Evolutionary conservation across 1,140 invertebrate species (phyloP).

Genomic region (Lanistes nyassanus): DNA sequence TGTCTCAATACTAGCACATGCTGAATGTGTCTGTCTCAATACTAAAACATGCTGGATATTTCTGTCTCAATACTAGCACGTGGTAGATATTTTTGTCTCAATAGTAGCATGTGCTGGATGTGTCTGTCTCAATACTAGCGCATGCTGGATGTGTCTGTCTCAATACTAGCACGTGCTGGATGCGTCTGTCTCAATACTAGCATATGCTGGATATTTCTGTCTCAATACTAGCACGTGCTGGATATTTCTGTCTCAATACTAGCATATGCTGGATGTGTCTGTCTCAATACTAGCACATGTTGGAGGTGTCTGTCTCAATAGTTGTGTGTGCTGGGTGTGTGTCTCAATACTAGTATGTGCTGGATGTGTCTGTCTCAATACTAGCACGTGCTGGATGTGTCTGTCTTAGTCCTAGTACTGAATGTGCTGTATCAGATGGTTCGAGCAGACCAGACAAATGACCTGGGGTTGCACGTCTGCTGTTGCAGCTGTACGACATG

Average conservation of each 20-base stretch:
- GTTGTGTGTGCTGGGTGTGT: constrained; percentile 17
- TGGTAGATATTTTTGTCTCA: too few species aligned
- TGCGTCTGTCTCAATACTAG: background rate
- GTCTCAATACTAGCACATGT: background rate
- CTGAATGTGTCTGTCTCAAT: too few species aligned
- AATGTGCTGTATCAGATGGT: background rate
- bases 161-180: background rate
- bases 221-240: background rate
- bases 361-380: background rate
- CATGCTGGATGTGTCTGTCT: too few species aligned
- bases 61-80: too few species aligned
- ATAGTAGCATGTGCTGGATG: background rate
- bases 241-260: background rate
- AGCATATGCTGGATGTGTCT: background rate
- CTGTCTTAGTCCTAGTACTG: background rate
- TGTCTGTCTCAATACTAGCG: background rate
- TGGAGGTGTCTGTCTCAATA: background rate
- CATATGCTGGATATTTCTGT: background rate
- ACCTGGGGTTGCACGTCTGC: background rate
- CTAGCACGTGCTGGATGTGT: background rate
- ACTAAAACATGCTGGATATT: too few species aligned
- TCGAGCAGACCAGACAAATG: background rate
- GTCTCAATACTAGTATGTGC: background rate
- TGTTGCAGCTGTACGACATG: constrained; percentile 36
- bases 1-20: background rate